Conservation (phyloP, 53 echinoderm and acorn worm genomes). For the Paelopatides confundens region DNA sequence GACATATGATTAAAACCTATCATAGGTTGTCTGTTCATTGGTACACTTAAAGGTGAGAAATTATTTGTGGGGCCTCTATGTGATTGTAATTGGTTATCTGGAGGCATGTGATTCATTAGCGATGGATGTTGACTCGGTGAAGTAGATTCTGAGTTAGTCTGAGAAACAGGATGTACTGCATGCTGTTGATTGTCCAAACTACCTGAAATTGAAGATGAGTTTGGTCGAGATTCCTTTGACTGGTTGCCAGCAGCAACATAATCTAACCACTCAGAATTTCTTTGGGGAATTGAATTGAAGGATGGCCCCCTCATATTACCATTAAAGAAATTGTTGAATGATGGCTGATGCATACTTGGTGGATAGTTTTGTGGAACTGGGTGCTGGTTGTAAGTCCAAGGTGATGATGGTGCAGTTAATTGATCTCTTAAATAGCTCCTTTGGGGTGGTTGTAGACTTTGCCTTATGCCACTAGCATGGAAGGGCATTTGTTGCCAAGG, state of each 20-base stretch:
- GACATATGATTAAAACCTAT: no score
- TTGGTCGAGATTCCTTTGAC: not conserved
- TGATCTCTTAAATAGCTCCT: not conserved
- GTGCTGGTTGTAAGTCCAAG: not conserved
- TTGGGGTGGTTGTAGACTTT: not conserved
- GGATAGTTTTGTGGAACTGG: not conserved
- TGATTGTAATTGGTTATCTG: not conserved
- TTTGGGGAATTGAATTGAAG: not conserved
- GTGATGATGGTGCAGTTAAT: not conserved
- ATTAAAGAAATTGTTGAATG: not conserved
- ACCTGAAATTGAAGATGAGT: not conserved
- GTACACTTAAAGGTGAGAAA: not conserved
- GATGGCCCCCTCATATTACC: not conserved
- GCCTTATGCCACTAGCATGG: not conserved
- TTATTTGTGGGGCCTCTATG: not conserved
- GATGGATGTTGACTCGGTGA: not conserved
- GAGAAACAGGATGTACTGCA: not conserved
- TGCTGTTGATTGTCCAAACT: not conserved
- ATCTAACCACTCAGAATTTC: not conserved
- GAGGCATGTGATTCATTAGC: not conserved
- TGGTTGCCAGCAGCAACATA: not conserved
- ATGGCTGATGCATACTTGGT: not conserved
- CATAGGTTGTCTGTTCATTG: not conserved
- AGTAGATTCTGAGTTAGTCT: not conserved
- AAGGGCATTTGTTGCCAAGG: constrained; percentile 14